These are phyloP conservation scores for Malurus alboscapulatus DNA, from an alignment of 2,113 vertebrate genomes.

Conservation along the genomic window DNA sequence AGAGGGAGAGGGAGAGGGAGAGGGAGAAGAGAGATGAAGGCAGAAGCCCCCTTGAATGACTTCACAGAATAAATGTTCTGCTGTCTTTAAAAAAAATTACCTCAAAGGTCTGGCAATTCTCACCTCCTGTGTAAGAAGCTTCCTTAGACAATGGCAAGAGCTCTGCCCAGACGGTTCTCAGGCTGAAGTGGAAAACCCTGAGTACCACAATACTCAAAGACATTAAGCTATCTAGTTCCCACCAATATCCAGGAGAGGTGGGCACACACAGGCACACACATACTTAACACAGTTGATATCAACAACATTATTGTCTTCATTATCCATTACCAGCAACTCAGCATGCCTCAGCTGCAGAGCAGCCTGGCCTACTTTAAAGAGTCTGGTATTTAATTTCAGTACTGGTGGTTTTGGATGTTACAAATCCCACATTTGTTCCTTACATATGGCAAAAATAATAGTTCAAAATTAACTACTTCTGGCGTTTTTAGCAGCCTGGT, in stretches of 20 bases:
- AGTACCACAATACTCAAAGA: background rate
- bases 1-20: accelerated
- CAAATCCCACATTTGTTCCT: background rate
- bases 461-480: background rate
- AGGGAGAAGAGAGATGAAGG: accelerated
- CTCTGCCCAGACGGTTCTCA: background rate
- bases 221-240: background rate
- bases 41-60: background rate
- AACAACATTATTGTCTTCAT: background rate
- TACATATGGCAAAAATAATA: background rate
- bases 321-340: background rate
- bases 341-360: background rate
- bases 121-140: background rate
- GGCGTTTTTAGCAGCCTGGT: background rate
- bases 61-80: background rate
- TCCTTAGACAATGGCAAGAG: background rate
- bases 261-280: too few species aligned
- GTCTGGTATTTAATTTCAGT: background rate
- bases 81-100: background rate
- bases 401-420: background rate
- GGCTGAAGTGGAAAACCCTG: background rate
- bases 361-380: background rate
- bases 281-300: background rate
- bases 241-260: background rate
- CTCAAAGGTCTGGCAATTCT: background rate